These are phyloP conservation scores for Notodonta dromedarius DNA, from an alignment of 2,888 invertebrate species.

Conservation along the genomic window DNA sequence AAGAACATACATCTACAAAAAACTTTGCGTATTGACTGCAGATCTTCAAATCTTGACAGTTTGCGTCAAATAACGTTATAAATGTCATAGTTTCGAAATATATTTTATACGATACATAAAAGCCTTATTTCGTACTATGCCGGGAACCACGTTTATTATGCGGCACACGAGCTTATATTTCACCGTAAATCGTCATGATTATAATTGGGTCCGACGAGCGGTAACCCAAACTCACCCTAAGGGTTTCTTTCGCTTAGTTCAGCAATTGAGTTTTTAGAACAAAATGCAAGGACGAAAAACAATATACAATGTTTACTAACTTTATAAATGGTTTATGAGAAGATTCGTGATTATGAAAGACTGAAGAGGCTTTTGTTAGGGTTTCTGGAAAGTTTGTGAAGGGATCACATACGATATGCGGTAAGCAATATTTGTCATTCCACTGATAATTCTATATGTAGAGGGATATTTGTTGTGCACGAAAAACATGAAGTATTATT, in stretches of 20 bases:
- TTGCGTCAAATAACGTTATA: too few species aligned
- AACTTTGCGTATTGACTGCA: too few species aligned
- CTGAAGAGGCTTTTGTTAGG: not conserved
- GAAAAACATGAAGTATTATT: too few species aligned
- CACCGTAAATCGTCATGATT: slow-evolving; percentile 1
- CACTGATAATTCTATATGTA: too few species aligned
- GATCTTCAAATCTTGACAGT: too few species aligned
- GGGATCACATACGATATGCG: not conserved
- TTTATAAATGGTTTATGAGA: not conserved
- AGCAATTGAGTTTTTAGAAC: not conserved
- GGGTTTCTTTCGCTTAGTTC: not conserved
- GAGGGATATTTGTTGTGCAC: too few species aligned
- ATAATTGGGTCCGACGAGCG: slow-evolving; percentile 11
- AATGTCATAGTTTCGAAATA: too few species aligned
- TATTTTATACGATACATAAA: too few species aligned
- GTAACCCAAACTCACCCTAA: not conserved
- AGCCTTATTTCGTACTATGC: too few species aligned
- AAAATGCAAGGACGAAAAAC: not conserved
- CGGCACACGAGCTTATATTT: not conserved
- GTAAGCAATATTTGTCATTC: too few species aligned
- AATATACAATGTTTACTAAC: not conserved
- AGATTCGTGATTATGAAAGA: not conserved
- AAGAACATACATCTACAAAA: too few species aligned
- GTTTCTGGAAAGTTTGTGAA: not conserved
- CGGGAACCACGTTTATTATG: too few species aligned